Base-by-base conservation (phyloP, 1,140 invertebrate genomes). In the Cydia amplana region DNA sequence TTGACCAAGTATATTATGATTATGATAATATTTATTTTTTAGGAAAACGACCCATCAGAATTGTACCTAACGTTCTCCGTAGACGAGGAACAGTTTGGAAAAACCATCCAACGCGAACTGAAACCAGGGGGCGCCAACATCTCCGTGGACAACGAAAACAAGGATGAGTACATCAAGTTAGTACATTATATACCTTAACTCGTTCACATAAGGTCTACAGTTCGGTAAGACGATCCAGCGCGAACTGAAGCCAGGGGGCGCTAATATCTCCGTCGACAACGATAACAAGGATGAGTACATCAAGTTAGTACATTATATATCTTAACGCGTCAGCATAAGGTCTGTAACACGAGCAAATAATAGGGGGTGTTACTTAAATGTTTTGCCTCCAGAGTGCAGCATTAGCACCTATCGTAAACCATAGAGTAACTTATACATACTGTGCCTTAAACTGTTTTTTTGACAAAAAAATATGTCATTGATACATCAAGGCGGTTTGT, bases 221-320 rank as follows among this genome's bases (percentile, higher is more conserved):
- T 98, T 99, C 89, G 99, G 99, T 0, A 96, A 98, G 90, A 99
- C 97, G 28, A 97, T 97, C 55, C 97, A 98, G 84, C 94, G 97
- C 74, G 98, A 99, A 85, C 93, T 99, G 16, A 99, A 99, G 91
- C 95, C 97, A 1, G 96, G 96, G 85, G 99, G 99, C 72, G 96
- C 96, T 79, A 97, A 99, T 84, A 96, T 99, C 80, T 94, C 96
- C 51, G 95, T 99, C 16, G 99, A 97, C 28, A 96, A 99, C 85
- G 96, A 97, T 28, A 99, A 99, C 90, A 99, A 99, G 93, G 95
- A 98, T 84, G 98, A 99, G 93, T 99, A 99, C 90, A 99, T 99
- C 83, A 97, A 97, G 96, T 98, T 90, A 94, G 94, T 93, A 25
- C 25, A 25, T 25, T 25, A 25, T 25, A 25, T 25, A 25, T 3